Percentiles rank a stretch among this genome's conserved stretches.
Conservation (phyloP, 1,140 invertebrate species). For the Lerema accius region DNA sequence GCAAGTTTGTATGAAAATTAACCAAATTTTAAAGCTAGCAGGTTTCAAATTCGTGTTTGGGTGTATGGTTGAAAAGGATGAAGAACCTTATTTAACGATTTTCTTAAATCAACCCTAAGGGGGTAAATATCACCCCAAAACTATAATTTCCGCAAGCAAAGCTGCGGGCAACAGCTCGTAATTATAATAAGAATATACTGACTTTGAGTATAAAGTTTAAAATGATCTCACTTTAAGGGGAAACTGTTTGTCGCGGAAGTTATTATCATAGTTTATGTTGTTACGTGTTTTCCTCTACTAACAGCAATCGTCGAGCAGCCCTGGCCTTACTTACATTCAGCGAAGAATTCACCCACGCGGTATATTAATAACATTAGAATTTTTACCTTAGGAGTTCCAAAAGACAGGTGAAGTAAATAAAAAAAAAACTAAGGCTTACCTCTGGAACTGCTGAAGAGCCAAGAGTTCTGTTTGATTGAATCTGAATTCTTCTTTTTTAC, state of each 20-base stretch:
- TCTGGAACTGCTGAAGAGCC: constrained; percentile 74
- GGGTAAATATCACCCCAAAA: no score
- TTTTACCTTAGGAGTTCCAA: background rate
- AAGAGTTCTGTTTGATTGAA: constrained; percentile 67
- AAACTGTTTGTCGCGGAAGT: constrained; percentile 13
- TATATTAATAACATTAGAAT: background rate
- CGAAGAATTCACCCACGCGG: background rate
- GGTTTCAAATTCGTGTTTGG: no score
- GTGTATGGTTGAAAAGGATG: no score
- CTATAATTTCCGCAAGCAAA: no score
- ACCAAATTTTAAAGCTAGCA: no score
- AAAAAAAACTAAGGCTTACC: constrained; percentile 39
- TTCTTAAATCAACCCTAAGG: no score
- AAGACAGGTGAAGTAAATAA: background rate
- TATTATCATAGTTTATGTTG: constrained; percentile 23
- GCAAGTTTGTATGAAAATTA: no score
- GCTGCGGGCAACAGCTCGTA: no score
- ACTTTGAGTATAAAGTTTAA: background rate
- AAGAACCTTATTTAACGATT: no score
- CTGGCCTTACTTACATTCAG: background rate
- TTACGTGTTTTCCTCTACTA: constrained; percentile 9
- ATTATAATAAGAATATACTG: background rate
- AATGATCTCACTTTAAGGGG: constrained; percentile 21
- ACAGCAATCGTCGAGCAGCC: background rate
- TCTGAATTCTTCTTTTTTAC: constrained; percentile 66